phyloP scores from a whole-genome alignment of 1,140 invertebrate species.

The Polypedilum pembai region DNA sequence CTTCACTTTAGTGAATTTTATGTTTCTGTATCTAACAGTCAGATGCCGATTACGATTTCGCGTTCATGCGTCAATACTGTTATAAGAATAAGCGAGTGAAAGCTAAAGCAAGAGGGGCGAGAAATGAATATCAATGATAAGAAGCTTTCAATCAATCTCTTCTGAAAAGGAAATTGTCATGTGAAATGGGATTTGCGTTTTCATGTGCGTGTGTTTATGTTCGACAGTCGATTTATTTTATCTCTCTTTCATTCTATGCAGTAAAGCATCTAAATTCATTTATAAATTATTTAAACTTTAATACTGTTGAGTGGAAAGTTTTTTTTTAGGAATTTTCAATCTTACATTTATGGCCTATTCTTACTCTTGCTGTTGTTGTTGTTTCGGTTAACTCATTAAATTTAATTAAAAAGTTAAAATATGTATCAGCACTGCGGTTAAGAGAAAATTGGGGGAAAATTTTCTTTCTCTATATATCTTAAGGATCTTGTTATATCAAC shows the following conservation, averaged over 20 bases:
- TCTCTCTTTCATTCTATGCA: too few relatives aligned
- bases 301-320: too few relatives aligned
- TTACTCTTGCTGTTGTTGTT: background rate
- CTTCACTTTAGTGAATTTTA: too few relatives aligned
- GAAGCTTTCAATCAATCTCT: conserved; percentile 6
- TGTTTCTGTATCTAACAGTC: background rate
- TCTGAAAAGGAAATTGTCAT: background rate
- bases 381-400: conserved; percentile 12
- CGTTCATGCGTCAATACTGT: conserved; percentile 6
- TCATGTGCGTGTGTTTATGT: too few relatives aligned
- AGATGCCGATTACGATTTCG: conserved; percentile 10
- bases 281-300: too few relatives aligned
- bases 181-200: background rate
- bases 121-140: conserved; percentile 19
- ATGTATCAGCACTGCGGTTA: conserved; percentile 1
- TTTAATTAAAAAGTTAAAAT: conserved; percentile 15
- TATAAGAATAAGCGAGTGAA: background rate
- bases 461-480: background rate
- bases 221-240: too few relatives aligned
- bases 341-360: too few relatives aligned
- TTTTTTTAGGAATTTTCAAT: too few relatives aligned
- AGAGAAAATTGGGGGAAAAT: background rate
- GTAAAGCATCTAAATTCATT: too few relatives aligned
- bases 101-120: background rate
- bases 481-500: too few relatives aligned